These are phyloP conservation scores for Limnephilus lunatus DNA, from an alignment of 2,888 invertebrate species.

Conservation along the genomic window DNA sequence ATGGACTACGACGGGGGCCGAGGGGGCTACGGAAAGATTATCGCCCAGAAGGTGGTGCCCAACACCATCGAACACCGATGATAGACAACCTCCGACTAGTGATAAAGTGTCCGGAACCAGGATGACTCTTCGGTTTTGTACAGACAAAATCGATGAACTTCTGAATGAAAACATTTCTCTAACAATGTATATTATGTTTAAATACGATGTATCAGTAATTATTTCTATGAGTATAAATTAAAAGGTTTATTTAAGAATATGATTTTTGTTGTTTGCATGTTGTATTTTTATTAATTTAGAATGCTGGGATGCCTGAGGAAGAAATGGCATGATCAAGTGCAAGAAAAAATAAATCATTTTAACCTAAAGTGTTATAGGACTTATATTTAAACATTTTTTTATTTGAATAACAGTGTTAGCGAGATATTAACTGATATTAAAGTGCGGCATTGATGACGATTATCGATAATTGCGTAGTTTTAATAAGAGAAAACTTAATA, in stretches of 20 bases:
- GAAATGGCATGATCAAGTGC: background rate
- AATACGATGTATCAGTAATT: background rate
- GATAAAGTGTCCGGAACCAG: background rate
- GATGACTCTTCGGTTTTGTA: background rate
- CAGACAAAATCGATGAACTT: background rate
- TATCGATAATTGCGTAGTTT: too few species aligned
- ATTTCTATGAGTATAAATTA: background rate
- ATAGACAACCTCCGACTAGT: slow-evolving; percentile 32
- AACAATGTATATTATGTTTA: background rate
- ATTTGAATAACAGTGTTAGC: too few species aligned
- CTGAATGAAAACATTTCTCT: background rate
- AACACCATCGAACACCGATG: slow-evolving; percentile 76
- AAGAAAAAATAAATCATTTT: too few species aligned
- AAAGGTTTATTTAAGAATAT: background rate
- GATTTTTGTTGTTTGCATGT: background rate
- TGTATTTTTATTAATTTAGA: background rate
- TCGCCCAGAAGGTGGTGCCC: slow-evolving; percentile 88
- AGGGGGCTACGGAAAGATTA: slow-evolving; percentile 97
- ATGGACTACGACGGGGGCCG: slow-evolving; percentile 97
- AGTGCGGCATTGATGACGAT: too few species aligned
- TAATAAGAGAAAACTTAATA: too few species aligned
- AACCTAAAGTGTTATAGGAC: too few species aligned
- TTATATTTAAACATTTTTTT: too few species aligned
- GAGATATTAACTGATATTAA: too few species aligned
- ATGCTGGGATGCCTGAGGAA: background rate